Base-by-base conservation (phyloP, 2,888 invertebrate genomes). In the Byasa hedistus region DNA sequence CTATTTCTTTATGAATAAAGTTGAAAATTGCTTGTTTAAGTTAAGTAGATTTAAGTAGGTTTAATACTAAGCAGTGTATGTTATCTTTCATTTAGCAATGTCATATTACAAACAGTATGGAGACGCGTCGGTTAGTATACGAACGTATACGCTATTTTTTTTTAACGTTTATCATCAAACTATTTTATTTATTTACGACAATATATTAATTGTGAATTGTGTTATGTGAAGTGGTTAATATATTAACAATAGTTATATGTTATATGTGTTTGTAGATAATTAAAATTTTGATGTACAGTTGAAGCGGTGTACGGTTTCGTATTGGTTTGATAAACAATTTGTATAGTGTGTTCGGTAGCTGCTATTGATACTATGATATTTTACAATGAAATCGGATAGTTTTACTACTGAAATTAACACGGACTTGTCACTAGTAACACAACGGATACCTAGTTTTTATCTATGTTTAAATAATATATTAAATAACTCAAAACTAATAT, bases 51-150 rank as follows among this genome's bases (percentile, higher is more conserved):
- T 67, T 68, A 65, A 66, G 66, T 7, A 32, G 32, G 59, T 65
- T 62, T 58, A 10, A 65, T 66, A 51, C 56, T 69, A 72, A 69
- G 76, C 70, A 75, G 75, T 77, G 74, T 81, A 76, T 87, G 86
- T 89, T 89, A 90, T 90, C 90, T 85, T 83, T 81, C 79, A 81
- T 87, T 85, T 86, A 87, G 86, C 86, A 86, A 85, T 89, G 90
- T 89, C 85, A 86, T 88, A 89, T 81, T 83, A 83, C 85, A 85
- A 85, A 85, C 81, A 84, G 78, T 77, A 69, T 61, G 72, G 70
- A 75, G 75, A 76, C 71, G 74, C 68, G 61, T 54, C 58, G 66
- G 52, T n/a, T 59, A 36, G 32, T 48, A 56, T 19, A 19, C 55
- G 62, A 55, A 68, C 68, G 66, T 48, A 57, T 54, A 57, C 60